Percentiles rank a stretch among this genome's conserved stretches.
phyloP scores from a whole-genome alignment of 23 tunicate species.

The Trididemnum miniatum region DNA sequence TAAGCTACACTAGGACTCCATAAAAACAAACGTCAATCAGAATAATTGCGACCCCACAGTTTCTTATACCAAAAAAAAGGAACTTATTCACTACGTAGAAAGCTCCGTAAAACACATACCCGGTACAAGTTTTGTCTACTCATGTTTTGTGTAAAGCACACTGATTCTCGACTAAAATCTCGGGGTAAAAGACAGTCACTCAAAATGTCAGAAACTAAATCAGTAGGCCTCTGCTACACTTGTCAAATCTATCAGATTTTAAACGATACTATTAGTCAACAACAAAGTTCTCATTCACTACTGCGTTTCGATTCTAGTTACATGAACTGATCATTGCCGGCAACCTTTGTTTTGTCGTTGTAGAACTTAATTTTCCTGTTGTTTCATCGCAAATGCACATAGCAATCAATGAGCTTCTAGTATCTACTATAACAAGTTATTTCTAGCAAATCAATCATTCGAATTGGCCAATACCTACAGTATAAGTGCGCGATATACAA shows the following conservation, averaged over 20 bases:
- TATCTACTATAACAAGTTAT: neutral
- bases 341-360: neutral
- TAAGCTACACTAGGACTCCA: no score
- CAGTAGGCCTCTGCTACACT: constrained; percentile 4
- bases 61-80: no score
- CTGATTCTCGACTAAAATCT: no score
- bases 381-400: constrained; percentile 2
- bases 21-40: no score
- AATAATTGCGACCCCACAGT: no score
- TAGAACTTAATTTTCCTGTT: neutral
- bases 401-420: constrained; percentile 10
- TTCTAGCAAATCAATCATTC: constrained; percentile 1
- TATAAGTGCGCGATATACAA: no score
- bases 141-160: no score
- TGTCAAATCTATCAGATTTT: constrained; percentile 14
- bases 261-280: constrained; percentile 16
- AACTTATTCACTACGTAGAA: no score
- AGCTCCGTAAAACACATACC: no score
- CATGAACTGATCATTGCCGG: neutral
- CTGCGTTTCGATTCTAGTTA: neutral
- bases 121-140: no score
- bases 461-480: constrained; percentile 5
- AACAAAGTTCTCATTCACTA: constrained; percentile 14
- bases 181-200: no score
- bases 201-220: constrained; percentile 17